Evolutionary conservation across 2,888 invertebrate genomes (phyloP), one percentile per base, ranked within the genome.

Genomic region (Xanthorhoe spadicearia): DNA sequence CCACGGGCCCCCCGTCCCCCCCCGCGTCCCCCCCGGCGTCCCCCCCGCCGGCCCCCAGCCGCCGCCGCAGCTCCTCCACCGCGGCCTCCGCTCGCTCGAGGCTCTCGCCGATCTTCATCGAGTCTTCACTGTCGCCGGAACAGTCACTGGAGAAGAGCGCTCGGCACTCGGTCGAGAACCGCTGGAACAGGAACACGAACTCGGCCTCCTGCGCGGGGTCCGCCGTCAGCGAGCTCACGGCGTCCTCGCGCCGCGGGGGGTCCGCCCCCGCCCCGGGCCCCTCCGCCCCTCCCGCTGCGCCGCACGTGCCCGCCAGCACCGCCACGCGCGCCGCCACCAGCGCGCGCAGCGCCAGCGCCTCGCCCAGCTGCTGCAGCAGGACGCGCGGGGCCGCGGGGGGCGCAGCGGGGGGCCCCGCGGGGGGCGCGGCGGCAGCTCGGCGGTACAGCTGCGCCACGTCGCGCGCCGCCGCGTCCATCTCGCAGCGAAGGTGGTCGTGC

Each of bases 311-410:
- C 74, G 94, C 94, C 55, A 96, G 90, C 57, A 96, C 95, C 56
- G 94, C 94, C 75, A 97, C 95, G 77, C 96, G 94, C 61, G 97
- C 96, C 87, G 97, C 96, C 61, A 97, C 95, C 66, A 97, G 88
- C 72, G 81, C 88, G 60, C 83, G 83, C 82, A 78, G 78, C 70
- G 82, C 83, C 69, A 82, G 78, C 67, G 81, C 83, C 76, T 77
- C 84, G 61, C 80, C 84, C 77, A 82, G 80, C 77, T 79, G 81
- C 58, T 74, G 76, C 70, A 82, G 75, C 69, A 82, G 74, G 49
- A 75, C 83, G 64, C 83, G 82, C 48, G 69, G 65, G 15, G 77
- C 82, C 81, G 95, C 81, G 32, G 64, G 69, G 10, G 75, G 95
- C 79, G 95, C 68, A 69, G 60, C 80, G 50, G 75, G 81, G 80